Evolutionary conservation across 2,797 vertebrate genomes (phyloP).

Genomic region (Lophotriccus pileatus): DNA sequence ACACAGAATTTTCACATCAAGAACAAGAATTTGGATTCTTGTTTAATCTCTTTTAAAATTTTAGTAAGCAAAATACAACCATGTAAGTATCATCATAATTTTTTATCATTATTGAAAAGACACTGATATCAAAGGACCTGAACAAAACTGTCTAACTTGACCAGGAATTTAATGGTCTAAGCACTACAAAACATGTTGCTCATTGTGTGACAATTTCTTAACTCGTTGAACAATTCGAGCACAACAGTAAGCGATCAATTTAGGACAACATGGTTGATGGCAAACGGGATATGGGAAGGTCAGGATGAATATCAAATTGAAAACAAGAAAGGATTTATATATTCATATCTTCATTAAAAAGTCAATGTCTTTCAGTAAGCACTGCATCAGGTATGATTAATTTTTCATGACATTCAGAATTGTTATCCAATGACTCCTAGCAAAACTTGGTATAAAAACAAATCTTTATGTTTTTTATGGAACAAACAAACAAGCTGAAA

Average conservation of each 20-base stretch:
- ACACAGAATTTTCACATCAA: neutral
- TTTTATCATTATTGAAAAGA: neutral
- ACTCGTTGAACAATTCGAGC: neutral
- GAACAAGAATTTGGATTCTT: neutral
- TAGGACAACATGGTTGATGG: neutral
- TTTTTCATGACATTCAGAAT: neutral
- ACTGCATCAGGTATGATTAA: neutral
- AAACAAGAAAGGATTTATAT: neutral
- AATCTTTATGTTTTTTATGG: neutral
- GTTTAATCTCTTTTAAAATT: neutral
- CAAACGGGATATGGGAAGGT: neutral
- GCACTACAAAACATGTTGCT: neutral
- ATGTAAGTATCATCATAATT: neutral
- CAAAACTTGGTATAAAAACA: neutral
- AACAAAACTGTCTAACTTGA: neutral
- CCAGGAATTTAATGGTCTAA: neutral
- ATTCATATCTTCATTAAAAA: neutral
- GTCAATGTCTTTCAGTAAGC: neutral
- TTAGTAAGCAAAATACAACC: neutral
- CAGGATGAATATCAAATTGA: neutral
- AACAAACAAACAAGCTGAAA: neutral
- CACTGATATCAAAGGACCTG: neutral
- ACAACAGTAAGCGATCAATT: neutral
- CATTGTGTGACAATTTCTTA: neutral
- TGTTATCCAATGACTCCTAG: neutral